Percentiles rank a stretch among this genome's conserved stretches.
Evolutionary conservation across 2,113 vertebrate genomes (phyloP).

Genomic region (Tragelaphus buxtoni): DNA sequence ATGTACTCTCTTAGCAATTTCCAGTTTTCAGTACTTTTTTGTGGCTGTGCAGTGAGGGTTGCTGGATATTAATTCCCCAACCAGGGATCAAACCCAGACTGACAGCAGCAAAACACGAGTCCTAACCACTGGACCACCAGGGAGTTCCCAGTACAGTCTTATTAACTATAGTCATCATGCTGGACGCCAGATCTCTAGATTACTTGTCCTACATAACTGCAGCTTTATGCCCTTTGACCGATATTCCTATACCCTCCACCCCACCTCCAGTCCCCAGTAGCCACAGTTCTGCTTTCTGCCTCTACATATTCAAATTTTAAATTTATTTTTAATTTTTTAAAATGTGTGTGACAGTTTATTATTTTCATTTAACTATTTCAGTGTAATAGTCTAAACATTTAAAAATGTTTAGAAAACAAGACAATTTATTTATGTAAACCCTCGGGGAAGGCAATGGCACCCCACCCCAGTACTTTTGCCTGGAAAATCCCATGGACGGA

Average conservation of each 20-base stretch:
- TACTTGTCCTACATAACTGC: neutral
- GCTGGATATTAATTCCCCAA: neutral
- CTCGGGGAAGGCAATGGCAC: too few relatives aligned
- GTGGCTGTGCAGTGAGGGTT: neutral
- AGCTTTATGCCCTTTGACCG: neutral
- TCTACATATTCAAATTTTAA: neutral
- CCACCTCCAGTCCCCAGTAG: neutral
- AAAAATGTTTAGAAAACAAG: neutral
- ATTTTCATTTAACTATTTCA: constrained; percentile 18
- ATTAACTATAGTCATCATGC: neutral
- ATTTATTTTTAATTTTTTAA: neutral
- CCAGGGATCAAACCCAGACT: neutral
- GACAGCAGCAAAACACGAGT: neutral
- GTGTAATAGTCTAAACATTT: neutral
- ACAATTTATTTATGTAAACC: neutral
- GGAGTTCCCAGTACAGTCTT: neutral
- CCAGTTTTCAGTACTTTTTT: neutral
- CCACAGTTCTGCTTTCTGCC: neutral
- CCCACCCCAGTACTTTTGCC: too few relatives aligned
- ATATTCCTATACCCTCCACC: neutral
- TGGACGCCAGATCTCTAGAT: neutral
- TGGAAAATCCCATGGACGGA: too few relatives aligned
- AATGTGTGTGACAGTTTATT: neutral
- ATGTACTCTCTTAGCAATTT: neutral
- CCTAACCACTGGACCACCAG: neutral